These are phyloP conservation scores for Scatophagus argus DNA, from an alignment of 2,113 vertebrate species.

Conservation along the genomic window DNA sequence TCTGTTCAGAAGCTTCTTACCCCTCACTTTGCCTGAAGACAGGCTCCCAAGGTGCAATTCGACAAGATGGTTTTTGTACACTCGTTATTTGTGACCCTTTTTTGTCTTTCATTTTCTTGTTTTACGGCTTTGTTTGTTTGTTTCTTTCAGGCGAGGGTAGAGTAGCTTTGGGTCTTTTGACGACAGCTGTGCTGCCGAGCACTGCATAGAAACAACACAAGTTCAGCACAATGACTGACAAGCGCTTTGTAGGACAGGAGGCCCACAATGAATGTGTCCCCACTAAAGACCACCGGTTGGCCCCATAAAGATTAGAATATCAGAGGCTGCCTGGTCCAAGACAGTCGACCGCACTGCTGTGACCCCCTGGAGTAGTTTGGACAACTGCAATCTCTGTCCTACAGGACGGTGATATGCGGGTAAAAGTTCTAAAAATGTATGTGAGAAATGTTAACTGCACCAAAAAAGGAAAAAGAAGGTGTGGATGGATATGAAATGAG, in stretches of 20 bases:
- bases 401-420: not conserved
- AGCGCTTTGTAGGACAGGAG: slow-evolving; percentile 79
- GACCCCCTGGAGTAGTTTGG: slow-evolving; percentile 36
- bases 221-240: slow-evolving; percentile 82
- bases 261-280: slow-evolving; percentile 78
- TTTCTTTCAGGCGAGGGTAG: slow-evolving; percentile 76
- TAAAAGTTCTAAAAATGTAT: not conserved
- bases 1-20: slow-evolving; percentile 74
- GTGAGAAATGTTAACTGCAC: not conserved
- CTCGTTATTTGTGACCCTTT: slow-evolving; percentile 82
- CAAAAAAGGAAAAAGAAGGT: not conserved
- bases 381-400: slow-evolving; percentile 35
- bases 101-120: slow-evolving; percentile 81
- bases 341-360: slow-evolving; percentile 37
- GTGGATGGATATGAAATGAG: not conserved
- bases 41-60: slow-evolving; percentile 81
- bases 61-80: slow-evolving; percentile 80
- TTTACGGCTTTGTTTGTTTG: slow-evolving; percentile 85
- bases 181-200: slow-evolving; percentile 80
- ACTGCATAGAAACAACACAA: slow-evolving; percentile 79
- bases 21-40: slow-evolving; percentile 74
- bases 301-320: slow-evolving; percentile 72
- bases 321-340: slow-evolving; percentile 54
- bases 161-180: slow-evolving; percentile 78
- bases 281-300: slow-evolving; percentile 73